Evolutionary conservation across 1,140 invertebrate genomes (phyloP).

Genomic region (Pseudomyrmex dendroicus): DNA sequence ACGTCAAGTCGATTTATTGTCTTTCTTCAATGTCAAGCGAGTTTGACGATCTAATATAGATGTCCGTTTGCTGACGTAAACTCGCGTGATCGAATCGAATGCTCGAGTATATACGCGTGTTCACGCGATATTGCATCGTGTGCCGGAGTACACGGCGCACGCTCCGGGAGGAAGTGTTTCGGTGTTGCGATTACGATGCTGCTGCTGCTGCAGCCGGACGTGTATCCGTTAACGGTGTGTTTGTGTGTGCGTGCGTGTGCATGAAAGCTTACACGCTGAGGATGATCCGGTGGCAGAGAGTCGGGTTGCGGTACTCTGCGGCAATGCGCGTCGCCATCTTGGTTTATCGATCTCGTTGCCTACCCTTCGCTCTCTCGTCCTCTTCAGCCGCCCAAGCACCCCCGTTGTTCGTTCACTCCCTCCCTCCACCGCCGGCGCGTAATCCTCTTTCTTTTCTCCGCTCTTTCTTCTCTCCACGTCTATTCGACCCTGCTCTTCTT

Average conservation of each 20-base stretch:
- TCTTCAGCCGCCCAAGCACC: slow-evolving; percentile 49
- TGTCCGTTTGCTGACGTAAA: slow-evolving; percentile 14
- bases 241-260: slow-evolving; percentile 39
- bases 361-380: slow-evolving; percentile 57
- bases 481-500: slow-evolving; percentile 15
- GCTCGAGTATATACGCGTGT: slow-evolving; percentile 26
- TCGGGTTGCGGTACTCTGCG: slow-evolving; percentile 80
- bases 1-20: not conserved
- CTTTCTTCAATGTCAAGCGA: not conserved
- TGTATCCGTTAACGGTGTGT: slow-evolving; percentile 29
- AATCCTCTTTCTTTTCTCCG: slow-evolving; percentile 51
- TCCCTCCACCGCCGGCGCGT: not conserved
- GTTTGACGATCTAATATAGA: slow-evolving; percentile 1
- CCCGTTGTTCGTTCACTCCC: slow-evolving; percentile 54
- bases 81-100: not conserved
- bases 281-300: slow-evolving; percentile 76
- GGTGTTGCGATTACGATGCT: slow-evolving; percentile 43
- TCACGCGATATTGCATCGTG: slow-evolving; percentile 4
- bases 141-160: not conserved
- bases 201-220: slow-evolving; percentile 3
- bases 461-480: not conserved
- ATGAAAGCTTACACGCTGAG: slow-evolving; percentile 64
- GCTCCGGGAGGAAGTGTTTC: not conserved
- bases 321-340: slow-evolving; percentile 79
- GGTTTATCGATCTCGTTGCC: slow-evolving; percentile 78